Base-by-base conservation (phyloP, 2,797 vertebrate genomes). In the Bucorvus abyssinicus region DNA sequence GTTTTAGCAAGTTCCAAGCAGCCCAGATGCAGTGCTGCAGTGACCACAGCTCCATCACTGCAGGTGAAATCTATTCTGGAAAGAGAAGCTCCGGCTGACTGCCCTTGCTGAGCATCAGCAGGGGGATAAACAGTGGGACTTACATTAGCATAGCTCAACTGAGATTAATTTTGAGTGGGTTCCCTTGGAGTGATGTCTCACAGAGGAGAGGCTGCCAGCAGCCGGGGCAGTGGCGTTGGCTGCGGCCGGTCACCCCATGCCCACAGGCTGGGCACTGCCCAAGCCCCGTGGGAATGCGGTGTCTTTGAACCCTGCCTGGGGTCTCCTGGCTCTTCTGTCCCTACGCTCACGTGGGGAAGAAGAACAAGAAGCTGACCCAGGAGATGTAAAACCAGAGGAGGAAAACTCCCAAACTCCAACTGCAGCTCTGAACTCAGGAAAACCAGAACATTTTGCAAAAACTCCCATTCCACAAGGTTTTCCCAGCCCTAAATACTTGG, bases 201-300 rank as follows among this genome's bases (percentile, higher is more conserved):
- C 34, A 29, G 11, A 38, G 47, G 34, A 22, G 47, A 52, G 65
- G 65, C 32, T 27, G 24, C 8, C 7, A 27, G 10, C 32, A 36
- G 65, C n/a, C 3, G 10, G 22, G 55, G 55, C 30, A 56, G 53
- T 9, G 18, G 53, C 18, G 17, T 17, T 18, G 32, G 64, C 44
- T 6, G 27, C 17, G 6, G 24, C 21, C 32, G 52, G 23, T 40
- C 17, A 22, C 2, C 0, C 42, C 5, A 3, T 9, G 27, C 22
- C 11, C 2, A 2, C 3, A 5, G 40, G 11, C 14, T 1, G 7
- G 26, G 34, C 20, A 2, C 56, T 7, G 10, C 1, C 32, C 26
- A 42, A 13, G 38, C 34, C 12, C 1, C n/a, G 2, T 7, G 42
- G 56, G 32, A n/a, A 75, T 14, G 13, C 2, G 0, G 0, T 12